Base-by-base conservation (phyloP, 1,140 invertebrate species). In the Solenopsis invicta region DNA sequence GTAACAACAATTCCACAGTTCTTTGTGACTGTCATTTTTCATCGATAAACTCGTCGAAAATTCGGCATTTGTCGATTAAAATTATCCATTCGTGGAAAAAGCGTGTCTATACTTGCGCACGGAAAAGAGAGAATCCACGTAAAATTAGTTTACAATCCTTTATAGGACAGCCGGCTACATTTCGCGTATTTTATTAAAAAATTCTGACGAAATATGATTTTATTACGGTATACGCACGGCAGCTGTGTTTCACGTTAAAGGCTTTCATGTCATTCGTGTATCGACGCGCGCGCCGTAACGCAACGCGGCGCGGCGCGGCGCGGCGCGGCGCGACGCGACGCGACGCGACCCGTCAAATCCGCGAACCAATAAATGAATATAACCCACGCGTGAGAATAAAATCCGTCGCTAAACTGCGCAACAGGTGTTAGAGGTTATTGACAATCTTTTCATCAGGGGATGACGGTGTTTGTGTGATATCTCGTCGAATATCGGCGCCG, bases 321-420 rank as follows among this genome's bases (percentile, higher is more conserved):
- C 61, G 61, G 0, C 41, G 1, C 54, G 8, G 9, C 54, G 54
- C 54, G 8, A 50, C 50, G 62, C 84, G 64, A n/a, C 78, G 61
- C 67, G 80, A 56, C 59, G 84, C 88, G 90, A 91, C 87, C 87
- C 85, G 85, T 91, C 87, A 91, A 91, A 91, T 91, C 87, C 87
- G 89, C 87, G 89, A 82, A 84, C 89, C 89, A 87, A 91, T 91
- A 91, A 91, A 91, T 89, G 87, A 91, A 89, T 91, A 91, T 91
- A 89, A 90, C 80, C 89, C 80, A 94, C 92, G 92, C 89, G 90
- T 88, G 89, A 88, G 93, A 92, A 93, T 93, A 94, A 94, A 94
- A 94, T 94, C 92, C 93, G 92, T 92, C 88, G 93, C 92, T 94
- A 93, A 94, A 94, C 93, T 93, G 92, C 87, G 93, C 93, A 94